phyloP scores from a whole-genome alignment of 2,113 vertebrate species.

The Paraplagusia blochii region DNA sequence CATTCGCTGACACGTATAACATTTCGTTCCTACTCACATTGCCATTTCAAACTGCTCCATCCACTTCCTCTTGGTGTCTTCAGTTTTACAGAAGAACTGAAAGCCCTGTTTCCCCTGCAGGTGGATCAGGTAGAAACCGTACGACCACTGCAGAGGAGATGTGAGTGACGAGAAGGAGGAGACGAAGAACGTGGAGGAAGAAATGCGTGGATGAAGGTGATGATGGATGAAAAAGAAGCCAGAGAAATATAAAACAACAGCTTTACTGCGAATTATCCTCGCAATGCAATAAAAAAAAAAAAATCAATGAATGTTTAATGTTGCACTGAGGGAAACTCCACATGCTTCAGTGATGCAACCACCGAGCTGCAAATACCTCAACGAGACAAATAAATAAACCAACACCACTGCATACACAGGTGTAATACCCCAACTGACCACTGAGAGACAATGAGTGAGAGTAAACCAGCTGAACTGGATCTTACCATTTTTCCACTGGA shows the following conservation, averaged over 20 bases:
- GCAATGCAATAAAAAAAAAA: too few relatives aligned
- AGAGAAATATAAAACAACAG: too few relatives aligned
- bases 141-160: slow-evolving; percentile 86
- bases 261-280: too few relatives aligned
- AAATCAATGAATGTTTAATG: not conserved
- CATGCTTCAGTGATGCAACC: slow-evolving; percentile 48
- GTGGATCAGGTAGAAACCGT: slow-evolving; percentile 95
- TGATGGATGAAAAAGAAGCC: slow-evolving; percentile 6
- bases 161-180: slow-evolving; percentile 29
- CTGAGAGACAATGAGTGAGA: slow-evolving; percentile 55
- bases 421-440: slow-evolving; percentile 31
- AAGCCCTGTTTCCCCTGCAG: slow-evolving; percentile 97
- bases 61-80: slow-evolving; percentile 98
- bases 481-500: slow-evolving; percentile 99
- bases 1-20: too few relatives aligned
- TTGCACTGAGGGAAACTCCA: not conserved
- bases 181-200: not conserved
- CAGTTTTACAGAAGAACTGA: slow-evolving; percentile 98
- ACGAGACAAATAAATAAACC: slow-evolving; percentile 22
- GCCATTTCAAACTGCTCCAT: slow-evolving; percentile 99
- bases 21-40: slow-evolving; percentile 79
- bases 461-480: slow-evolving; percentile 45
- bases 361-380: slow-evolving; percentile 21
- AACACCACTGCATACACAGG: slow-evolving; percentile 30
- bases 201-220: slow-evolving; percentile 9